Evolutionary conservation across 2,113 vertebrate species (phyloP).

Genomic region (Toxotes jaculatrix): DNA sequence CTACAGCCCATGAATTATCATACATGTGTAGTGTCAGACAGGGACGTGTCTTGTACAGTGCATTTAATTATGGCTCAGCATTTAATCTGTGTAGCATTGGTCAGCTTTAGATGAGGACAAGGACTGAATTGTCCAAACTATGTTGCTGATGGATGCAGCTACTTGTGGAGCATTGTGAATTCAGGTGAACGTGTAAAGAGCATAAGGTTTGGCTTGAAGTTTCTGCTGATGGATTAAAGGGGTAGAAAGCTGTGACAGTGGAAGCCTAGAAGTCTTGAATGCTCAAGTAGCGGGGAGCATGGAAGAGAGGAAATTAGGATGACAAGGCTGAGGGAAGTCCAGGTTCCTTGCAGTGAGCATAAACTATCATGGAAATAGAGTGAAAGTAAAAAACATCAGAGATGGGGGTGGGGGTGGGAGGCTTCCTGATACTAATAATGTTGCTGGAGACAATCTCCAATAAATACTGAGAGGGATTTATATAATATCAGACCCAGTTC

Average conservation of each 20-base stretch:
- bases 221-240: conserved; percentile 23
- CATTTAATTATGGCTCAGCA: neutral
- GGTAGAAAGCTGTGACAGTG: conserved; percentile 9
- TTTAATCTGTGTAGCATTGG: neutral
- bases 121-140: neutral
- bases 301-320: conserved; percentile 35
- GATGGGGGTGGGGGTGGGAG: conserved; percentile 13
- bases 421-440: conserved; percentile 42
- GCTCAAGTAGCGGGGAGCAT: neutral
- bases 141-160: neutral
- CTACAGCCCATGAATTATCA: neutral
- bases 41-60: too few relatives aligned
- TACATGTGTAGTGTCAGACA: neutral
- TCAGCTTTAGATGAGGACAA: neutral
- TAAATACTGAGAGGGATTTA: conserved; percentile 29
- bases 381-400: conserved; percentile 48
- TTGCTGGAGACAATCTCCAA: conserved; percentile 18
- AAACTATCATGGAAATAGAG: conserved; percentile 37
- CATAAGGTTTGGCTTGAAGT: neutral
- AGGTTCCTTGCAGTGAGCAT: conserved; percentile 44
- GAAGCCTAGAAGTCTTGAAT: conserved; percentile 4
- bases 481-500: conserved; percentile 17
- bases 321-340: conserved; percentile 35
- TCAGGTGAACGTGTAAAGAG: conserved; percentile 5
- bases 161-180: conserved; percentile 4